These are phyloP conservation scores for Chironomus tepperi DNA, from an alignment of 1,140 invertebrate genomes.

Conservation along the genomic window DNA sequence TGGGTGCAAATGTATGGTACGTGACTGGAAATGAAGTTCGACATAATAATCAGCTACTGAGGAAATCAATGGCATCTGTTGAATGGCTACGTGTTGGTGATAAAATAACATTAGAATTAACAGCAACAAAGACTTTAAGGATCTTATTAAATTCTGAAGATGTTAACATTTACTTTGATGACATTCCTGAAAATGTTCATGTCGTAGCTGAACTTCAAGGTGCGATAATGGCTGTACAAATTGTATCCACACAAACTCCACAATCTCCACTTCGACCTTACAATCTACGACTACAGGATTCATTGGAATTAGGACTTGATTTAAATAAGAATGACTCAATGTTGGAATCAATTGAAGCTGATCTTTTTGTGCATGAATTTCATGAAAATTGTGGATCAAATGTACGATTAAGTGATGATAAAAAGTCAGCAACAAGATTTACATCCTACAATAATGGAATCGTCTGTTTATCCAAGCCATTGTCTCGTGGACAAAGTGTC, in stretches of 20 bases:
- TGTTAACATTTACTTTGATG: constrained; percentile 68
- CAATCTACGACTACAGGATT: constrained; percentile 52
- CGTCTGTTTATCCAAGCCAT: constrained; percentile 35
- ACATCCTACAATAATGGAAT: constrained; percentile 38
- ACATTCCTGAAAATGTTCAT: constrained; percentile 67
- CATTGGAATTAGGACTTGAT: constrained; percentile 51
- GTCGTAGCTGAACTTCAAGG: constrained; percentile 66
- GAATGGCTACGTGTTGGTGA: constrained; percentile 71
- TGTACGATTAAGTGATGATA: constrained; percentile 48
- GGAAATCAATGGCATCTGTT: constrained; percentile 61
- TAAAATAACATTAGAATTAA: constrained; percentile 56
- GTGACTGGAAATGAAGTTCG: constrained; percentile 56
- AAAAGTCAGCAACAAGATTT: constrained; percentile 31
- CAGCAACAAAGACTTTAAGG: constrained; percentile 49
- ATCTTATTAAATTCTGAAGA: constrained; percentile 73
- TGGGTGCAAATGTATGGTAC: constrained; percentile 38
- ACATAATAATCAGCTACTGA: constrained; percentile 47
- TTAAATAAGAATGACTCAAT: constrained; percentile 45
- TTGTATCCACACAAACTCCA: constrained; percentile 44
- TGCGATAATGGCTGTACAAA: constrained; percentile 52
- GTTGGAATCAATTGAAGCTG: constrained; percentile 38
- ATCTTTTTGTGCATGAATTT: constrained; percentile 43
- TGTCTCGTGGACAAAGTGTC: constrained; percentile 38
- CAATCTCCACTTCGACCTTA: constrained; percentile 47
- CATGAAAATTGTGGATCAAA: constrained; percentile 66